Percentiles rank a stretch among this genome's conserved stretches.
These are phyloP conservation scores for Carollia perspicillata DNA, from an alignment of 2,113 vertebrate species.

Conservation along the genomic window DNA sequence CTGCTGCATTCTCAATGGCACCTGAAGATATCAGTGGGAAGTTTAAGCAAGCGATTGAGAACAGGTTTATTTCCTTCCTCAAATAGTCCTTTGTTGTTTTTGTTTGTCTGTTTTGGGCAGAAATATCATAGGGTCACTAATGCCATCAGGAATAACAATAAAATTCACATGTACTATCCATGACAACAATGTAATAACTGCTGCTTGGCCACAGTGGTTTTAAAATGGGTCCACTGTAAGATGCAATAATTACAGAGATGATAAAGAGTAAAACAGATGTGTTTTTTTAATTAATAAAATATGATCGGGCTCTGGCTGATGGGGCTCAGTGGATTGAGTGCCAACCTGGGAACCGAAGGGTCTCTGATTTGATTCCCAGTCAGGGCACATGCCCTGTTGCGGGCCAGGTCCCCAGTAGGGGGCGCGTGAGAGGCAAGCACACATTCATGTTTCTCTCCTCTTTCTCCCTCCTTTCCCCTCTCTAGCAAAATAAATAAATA, in stretches of 20 bases:
- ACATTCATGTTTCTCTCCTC: too few species aligned
- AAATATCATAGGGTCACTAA: neutral
- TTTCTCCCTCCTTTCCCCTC: too few species aligned
- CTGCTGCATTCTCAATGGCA: neutral
- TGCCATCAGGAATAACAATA: neutral
- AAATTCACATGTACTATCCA: neutral
- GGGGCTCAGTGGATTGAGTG: too few species aligned
- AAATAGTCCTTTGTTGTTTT: neutral
- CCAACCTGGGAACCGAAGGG: too few species aligned
- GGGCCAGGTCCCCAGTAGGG: too few species aligned
- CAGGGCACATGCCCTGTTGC: too few species aligned
- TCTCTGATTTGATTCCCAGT: too few species aligned
- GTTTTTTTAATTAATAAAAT: neutral
- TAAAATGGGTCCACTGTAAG: neutral
- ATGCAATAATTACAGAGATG: neutral
- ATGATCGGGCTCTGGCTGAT: neutral
- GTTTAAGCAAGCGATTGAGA: neutral
- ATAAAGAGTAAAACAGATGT: neutral
- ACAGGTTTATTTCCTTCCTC: neutral
- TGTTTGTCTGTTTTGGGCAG: neutral
- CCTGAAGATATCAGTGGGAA: neutral
- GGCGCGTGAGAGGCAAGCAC: too few species aligned
- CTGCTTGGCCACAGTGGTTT: neutral
- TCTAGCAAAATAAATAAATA: too few species aligned
- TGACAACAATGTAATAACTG: neutral